phyloP scores from a whole-genome alignment of 2,888 invertebrate species.

The Rhingia campestris region DNA sequence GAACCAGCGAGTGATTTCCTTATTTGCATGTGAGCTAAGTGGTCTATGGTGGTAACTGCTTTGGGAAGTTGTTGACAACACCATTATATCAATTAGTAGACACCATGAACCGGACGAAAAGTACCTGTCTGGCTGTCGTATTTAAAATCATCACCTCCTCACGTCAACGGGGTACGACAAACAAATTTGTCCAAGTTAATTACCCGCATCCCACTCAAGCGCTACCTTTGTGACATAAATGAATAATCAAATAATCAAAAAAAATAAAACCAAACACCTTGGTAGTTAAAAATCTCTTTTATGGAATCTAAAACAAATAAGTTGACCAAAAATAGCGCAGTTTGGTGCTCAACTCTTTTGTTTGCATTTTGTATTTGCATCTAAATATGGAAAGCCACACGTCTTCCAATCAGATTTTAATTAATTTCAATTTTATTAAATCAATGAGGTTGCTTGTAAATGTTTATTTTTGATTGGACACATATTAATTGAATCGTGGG shows the following conservation, averaged over 20 bases:
- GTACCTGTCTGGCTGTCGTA: background rate
- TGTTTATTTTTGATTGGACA: background rate
- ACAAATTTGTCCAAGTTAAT: background rate
- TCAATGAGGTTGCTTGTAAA: conserved; percentile 2
- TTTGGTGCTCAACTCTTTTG: conserved; percentile 62
- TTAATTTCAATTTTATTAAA: background rate
- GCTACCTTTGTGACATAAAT: background rate
- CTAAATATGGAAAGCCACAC: conserved; percentile 39
- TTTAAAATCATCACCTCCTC: background rate
- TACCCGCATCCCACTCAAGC: background rate
- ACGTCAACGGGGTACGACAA: background rate
- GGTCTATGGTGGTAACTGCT: background rate
- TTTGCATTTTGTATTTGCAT: conserved; percentile 29
- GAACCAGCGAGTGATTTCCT: background rate
- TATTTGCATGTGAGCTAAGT: background rate
- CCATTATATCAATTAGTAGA: background rate
- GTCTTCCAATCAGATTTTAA: conserved; percentile 9
- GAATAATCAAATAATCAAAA: background rate
- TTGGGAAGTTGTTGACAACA: background rate
- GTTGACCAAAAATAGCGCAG: conserved; percentile 20
- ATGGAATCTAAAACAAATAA: conserved; percentile 50
- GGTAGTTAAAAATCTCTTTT: conserved; percentile 38
- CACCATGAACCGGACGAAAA: background rate
- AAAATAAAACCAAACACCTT: conserved; percentile 22
- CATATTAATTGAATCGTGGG: conserved; percentile 2